Conservation (phyloP, 2,888 invertebrate species). For the Cartodere bifasciata region DNA sequence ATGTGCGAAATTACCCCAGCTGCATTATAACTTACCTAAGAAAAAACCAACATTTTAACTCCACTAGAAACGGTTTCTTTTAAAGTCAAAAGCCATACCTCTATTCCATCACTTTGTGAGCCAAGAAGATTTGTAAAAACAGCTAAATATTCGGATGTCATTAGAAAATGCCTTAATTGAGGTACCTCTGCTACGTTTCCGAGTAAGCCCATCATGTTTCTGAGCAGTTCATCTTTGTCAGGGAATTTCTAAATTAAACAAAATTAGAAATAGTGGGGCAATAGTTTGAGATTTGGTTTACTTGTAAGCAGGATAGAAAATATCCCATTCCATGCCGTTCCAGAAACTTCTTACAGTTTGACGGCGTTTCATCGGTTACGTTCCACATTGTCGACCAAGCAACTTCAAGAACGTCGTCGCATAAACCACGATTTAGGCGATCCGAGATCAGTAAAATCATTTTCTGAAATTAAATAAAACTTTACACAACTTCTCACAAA, state of each 20-base stretch:
- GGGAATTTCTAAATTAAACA: constrained; percentile 58
- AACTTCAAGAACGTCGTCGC: constrained; percentile 93
- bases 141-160: constrained; percentile 71
- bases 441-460: constrained; percentile 82
- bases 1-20: constrained; percentile 93
- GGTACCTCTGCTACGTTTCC: constrained; percentile 95
- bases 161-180: constrained; percentile 64
- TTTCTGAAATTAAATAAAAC: constrained; percentile 42
- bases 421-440: constrained; percentile 60
- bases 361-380: constrained; percentile 89
- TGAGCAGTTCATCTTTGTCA: constrained; percentile 74
- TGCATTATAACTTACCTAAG: constrained; percentile 81
- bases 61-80: constrained; percentile 3
- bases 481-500: no score
- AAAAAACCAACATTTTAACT: no score
- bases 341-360: constrained; percentile 85
- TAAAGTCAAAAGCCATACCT: no score
- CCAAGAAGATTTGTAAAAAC: constrained; percentile 80
- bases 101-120: constrained; percentile 84
- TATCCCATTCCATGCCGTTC: constrained; percentile 79
- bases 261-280: not conserved
- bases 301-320: constrained; percentile 78
- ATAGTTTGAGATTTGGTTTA: constrained; percentile 33
- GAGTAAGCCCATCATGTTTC: constrained; percentile 96
- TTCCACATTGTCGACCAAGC: constrained; percentile 99